Percentiles rank a stretch among this genome's conserved stretches.
phyloP scores from a whole-genome alignment of 2,797 vertebrate genomes.

The Helostoma temminkii region DNA sequence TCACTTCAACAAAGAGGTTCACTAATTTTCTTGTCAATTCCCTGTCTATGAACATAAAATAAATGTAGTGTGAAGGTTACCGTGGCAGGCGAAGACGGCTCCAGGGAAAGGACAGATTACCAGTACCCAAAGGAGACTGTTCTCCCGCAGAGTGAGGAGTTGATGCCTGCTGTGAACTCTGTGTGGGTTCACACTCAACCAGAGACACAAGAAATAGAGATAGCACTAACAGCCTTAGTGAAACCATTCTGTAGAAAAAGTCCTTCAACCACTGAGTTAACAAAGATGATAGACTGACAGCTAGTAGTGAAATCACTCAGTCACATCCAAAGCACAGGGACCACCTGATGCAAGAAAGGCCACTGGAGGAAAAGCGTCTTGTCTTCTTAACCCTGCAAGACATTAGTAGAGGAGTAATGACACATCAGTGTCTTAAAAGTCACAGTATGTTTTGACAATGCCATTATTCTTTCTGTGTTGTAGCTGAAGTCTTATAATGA shows the following conservation, averaged over 20 bases:
- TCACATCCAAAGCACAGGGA: conserved; percentile 31
- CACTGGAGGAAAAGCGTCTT: neutral
- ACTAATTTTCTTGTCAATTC: neutral
- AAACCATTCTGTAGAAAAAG: conserved; percentile 59
- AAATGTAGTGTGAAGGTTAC: conserved; percentile 33
- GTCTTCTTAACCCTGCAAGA: conserved; percentile 62
- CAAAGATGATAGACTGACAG: conserved; percentile 22
- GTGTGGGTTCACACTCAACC: conserved; percentile 47
- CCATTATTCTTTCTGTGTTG: neutral
- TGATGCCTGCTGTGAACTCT: conserved; percentile 46
- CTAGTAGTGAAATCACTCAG: conserved; percentile 11
- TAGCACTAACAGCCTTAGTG: conserved; percentile 58
- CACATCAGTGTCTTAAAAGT: neutral
- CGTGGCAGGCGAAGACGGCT: conserved; percentile 78
- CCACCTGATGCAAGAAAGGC: neutral
- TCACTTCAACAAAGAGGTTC: neutral
- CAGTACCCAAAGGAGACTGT: conserved; percentile 61
- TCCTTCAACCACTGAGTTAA: conserved; percentile 5
- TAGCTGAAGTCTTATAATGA: neutral
- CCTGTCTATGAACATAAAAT: neutral
- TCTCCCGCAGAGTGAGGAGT: conserved; percentile 54
- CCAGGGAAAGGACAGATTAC: conserved; percentile 84
- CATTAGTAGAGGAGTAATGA: conserved; percentile 10
- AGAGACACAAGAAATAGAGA: conserved; percentile 51
- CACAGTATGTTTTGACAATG: neutral